Evolutionary conservation across 2,888 invertebrate species (phyloP).

Genomic region (Anodontia alba): DNA sequence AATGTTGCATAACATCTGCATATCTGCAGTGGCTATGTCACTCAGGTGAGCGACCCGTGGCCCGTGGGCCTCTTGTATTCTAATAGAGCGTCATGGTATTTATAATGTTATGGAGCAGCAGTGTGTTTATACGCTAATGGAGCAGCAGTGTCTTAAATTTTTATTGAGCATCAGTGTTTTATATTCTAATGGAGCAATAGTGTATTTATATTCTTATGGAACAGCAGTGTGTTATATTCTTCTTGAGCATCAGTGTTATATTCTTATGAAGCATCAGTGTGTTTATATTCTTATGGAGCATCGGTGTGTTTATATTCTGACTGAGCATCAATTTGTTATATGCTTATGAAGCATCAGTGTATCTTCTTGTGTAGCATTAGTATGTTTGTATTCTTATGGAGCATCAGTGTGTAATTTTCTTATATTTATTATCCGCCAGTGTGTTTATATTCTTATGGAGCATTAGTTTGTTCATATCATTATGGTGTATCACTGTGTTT

Average conservation of each 20-base stretch:
- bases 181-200: neutral
- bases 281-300: neutral
- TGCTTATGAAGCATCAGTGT: neutral
- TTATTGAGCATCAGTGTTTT: neutral
- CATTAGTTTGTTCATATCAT: neutral
- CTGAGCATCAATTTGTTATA: neutral
- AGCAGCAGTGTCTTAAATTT: neutral
- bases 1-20: no score
- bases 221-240: neutral
- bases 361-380: neutral
- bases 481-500: neutral
- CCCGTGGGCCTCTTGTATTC: no score
- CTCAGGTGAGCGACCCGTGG: no score
- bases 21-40: no score
- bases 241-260: no score
- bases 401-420: neutral
- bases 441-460: neutral
- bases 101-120: neutral
- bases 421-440: neutral
- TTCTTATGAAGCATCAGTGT: neutral
- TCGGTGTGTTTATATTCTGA: neutral
- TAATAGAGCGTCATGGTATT: neutral
- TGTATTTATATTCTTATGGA: neutral
- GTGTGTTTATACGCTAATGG: neutral
- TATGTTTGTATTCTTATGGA: neutral